These are phyloP conservation scores for Drosophila saltans DNA, from an alignment of 1,140 invertebrate genomes.

Conservation along the genomic window DNA sequence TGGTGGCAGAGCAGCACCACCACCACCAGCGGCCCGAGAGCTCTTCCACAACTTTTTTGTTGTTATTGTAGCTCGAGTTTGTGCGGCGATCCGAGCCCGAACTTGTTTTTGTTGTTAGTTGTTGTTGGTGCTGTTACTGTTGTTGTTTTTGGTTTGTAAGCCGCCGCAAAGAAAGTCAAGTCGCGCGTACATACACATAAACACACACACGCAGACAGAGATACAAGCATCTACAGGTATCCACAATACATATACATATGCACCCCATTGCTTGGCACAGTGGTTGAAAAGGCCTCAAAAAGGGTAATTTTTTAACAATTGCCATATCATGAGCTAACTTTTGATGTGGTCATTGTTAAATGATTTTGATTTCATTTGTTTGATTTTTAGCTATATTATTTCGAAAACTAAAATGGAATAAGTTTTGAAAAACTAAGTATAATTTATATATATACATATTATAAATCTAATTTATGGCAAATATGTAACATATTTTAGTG, in stretches of 20 bases:
- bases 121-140: constrained; percentile 14
- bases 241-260: background rate
- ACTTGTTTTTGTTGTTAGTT: constrained; percentile 41
- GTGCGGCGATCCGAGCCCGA: constrained; percentile 54
- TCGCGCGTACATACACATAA: constrained; percentile 44
- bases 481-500: no score
- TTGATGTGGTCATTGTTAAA: no score
- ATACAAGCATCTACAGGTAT: background rate
- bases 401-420: no score
- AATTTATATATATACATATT: no score
- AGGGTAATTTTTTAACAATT: background rate
- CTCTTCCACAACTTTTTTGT: constrained; percentile 14
- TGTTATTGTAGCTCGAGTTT: constrained; percentile 26
- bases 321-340: no score
- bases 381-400: no score
- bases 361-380: no score
- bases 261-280: background rate
- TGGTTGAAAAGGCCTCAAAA: background rate
- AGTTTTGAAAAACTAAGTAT: no score
- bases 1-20: no score
- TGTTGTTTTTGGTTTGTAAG: constrained; percentile 24
- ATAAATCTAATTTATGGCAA: no score
- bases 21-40: constrained; percentile 5
- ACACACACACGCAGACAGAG: background rate
- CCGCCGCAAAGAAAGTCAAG: constrained; percentile 74